Evolutionary conservation across 2,797 vertebrate genomes (phyloP), one percentile per base, ranked within the genome.

Genomic region (Enteromius argenteus): DNA sequence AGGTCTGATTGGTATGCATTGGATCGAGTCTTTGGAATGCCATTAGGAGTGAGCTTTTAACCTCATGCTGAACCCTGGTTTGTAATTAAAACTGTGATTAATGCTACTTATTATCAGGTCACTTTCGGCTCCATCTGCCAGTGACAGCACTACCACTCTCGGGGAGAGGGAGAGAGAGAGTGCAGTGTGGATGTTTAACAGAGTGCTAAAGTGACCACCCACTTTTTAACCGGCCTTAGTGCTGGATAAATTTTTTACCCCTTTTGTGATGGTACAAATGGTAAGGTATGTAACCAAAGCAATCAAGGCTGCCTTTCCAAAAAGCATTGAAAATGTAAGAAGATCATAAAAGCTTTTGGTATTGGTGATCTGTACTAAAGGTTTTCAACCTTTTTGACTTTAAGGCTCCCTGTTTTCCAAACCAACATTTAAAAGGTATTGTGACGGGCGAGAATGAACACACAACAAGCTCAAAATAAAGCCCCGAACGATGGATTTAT

Each of bases 21-120:
- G 64, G 73, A 81, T 84, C 21, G 17, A 53, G 71, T 81, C 35
- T 83, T 83, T 78, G n/a, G 42, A 81, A 73, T 71, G 35, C 53
- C 37, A 86, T 83, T 87, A 84, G 53, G 37, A 73, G 67, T 79
- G 76, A 77, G 46, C 83, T 79, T 87, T 86, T 80, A 81, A 87
- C 87, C 80, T 84, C 49, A 64, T 64, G 4, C 42, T 83, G 68
- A 81, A 83, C 86, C 58, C 77, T 78, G 67, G 79, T 60, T 62
- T 14, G 51, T 75, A 85, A 89, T 87, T 87, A 88, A 85, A 80
- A 78, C 74, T 83, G 51, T 84, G 86, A 87, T 88, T 81, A 85
- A 87, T 83, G 72, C 44, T 76, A 81, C 80, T 86, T 85, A 85
- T 86, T 86, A 83, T 73, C 21, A 46, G 69, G 62, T 85, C 19